Conservation (phyloP, 2,888 invertebrate species). For the Platycnemis pennipes region DNA sequence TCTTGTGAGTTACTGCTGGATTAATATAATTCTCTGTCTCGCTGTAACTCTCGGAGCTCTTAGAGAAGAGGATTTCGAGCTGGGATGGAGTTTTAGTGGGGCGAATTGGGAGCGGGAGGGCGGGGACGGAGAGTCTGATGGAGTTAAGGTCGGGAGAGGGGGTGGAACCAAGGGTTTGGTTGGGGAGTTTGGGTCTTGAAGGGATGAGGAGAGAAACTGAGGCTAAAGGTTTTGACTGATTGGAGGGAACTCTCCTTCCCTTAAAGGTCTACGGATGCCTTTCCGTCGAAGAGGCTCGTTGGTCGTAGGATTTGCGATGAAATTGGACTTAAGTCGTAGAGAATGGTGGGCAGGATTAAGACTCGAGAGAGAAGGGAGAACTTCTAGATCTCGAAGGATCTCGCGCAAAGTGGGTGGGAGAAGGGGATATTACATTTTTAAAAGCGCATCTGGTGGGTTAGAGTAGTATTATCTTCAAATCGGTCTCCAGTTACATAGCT, state of each 20-base stretch:
- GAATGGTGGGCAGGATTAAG: conserved; percentile 40
- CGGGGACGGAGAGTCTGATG: background rate
- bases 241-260: conserved; percentile 22
- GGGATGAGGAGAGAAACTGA: conserved; percentile 13
- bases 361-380: conserved; percentile 18
- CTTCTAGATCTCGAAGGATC: conserved; percentile 10
- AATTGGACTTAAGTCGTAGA: conserved; percentile 45
- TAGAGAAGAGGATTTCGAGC: conserved; percentile 11
- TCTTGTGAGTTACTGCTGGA: conserved; percentile 51
- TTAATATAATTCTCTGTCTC: conserved; percentile 55
- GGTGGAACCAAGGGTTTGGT: background rate
- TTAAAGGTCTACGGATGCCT: conserved; percentile 3
- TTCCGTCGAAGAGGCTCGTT: background rate
- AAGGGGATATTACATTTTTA: conserved; percentile 10
- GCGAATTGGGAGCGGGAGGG: background rate
- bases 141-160: background rate
- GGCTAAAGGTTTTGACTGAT: conserved; percentile 52
- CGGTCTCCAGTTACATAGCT: background rate
- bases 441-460: background rate
- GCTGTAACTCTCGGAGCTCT: conserved; percentile 35
- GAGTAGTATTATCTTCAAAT: conserved; percentile 1
- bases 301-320: conserved; percentile 50
- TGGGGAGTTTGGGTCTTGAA: background rate
- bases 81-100: background rate
- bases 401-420: background rate